Percentiles rank a stretch among this genome's conserved stretches.
Conservation (phyloP, 2,888 invertebrate species). For the Callinectes sapidus region DNA sequence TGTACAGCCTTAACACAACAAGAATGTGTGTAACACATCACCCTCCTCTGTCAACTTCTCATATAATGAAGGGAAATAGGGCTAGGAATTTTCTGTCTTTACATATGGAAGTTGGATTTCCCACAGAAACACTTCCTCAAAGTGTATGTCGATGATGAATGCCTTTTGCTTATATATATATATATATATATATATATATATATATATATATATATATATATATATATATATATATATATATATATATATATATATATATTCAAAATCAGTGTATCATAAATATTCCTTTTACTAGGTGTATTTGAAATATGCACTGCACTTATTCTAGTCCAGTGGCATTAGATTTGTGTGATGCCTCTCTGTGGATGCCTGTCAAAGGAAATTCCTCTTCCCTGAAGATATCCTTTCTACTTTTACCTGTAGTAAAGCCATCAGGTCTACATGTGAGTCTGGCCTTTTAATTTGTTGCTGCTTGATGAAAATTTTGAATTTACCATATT, state of each 20-base stretch:
- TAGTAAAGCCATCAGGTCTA: too few relatives aligned
- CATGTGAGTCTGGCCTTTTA: too few relatives aligned
- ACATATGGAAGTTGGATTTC: background rate
- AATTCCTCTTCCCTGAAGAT: background rate
- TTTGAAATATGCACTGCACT: background rate
- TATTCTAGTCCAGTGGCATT: background rate
- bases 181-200: background rate
- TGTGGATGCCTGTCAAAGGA: background rate
- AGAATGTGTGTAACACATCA: background rate
- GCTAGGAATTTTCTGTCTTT: background rate
- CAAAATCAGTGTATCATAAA: too few relatives aligned
- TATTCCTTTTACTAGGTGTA: background rate
- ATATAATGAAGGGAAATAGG: background rate
- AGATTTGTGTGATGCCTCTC: background rate
- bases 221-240: background rate
- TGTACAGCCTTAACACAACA: background rate
- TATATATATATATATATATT: background rate
- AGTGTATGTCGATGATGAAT: background rate
- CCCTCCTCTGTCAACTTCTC: background rate
- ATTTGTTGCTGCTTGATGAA: too few relatives aligned
- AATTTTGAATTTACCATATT: too few relatives aligned
- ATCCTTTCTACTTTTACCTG: background rate
- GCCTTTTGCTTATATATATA: background rate
- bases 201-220: background rate
- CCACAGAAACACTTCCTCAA: background rate